Evolutionary conservation across 2,888 invertebrate genomes (phyloP), one percentile per base, ranked within the genome.

Genomic region (Eristalis intricaria): DNA sequence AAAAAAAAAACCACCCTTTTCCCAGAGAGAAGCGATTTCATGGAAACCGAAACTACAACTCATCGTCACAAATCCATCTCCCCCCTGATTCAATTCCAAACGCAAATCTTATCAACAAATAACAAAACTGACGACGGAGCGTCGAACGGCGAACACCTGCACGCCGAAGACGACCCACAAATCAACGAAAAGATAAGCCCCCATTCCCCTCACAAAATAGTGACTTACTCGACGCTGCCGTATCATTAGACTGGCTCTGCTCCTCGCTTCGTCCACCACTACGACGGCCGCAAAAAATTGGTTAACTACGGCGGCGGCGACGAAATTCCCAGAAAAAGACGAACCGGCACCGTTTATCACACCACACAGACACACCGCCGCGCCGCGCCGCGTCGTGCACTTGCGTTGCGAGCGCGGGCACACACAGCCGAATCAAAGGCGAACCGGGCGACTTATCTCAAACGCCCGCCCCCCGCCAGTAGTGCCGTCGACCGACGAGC

Each of bases 381-480:
- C n/a, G n/a, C n/a, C n/a, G n/a, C n/a, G n/a, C n/a, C n/a, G n/a
- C n/a, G n/a, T n/a, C n/a, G 22, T 38, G 64, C 64, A 65, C 80
- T 78, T 77, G 68, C 19, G 35, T 10, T 32, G 32, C 32, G 32
- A 8, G 32, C 64, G 13, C 15, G 19, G 13, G 29, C 26, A 43
- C 1, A 4, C 58, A 73, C 19, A 29, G 32, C 8, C n/a, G 23
- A 43, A 60, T 69, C 50, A 77, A 60, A 66, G 13, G 15, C 50
- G 60, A 74, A 73, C 66, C 26, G 64, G 26, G 56, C 50, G 66
- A 68, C 76, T 73, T 71, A 80, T 77, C 84, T 68, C 26, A n/a
- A n/a, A 23, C 50, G 61, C 70, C 56, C 73, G 74, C 73, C n/a
- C 26, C 70, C 40, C 69, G 69, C 77, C 19, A 19, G 77, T 65